These are phyloP conservation scores for Achroia grisella DNA, from an alignment of 1,140 invertebrate genomes.

Conservation along the genomic window DNA sequence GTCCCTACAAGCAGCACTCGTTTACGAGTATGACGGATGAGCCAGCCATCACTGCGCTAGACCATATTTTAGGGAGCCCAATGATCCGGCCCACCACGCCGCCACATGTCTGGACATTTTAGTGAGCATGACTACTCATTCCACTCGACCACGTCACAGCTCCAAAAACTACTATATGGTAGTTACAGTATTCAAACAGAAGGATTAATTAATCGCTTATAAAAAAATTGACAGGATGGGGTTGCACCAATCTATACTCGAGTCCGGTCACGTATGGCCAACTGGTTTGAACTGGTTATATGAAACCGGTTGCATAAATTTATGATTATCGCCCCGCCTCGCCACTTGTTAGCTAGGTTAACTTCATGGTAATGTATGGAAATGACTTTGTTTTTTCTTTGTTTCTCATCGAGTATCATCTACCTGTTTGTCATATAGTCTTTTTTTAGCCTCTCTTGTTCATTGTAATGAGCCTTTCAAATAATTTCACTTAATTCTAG, in stretches of 20 bases:
- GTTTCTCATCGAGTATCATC: constrained; percentile 18
- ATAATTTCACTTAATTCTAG: neutral
- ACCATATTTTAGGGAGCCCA: too few species aligned
- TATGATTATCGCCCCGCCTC: constrained; percentile 24
- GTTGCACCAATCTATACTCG: constrained; percentile 27
- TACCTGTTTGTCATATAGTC: constrained; percentile 8
- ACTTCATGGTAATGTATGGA: constrained; percentile 31
- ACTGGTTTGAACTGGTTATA: constrained; percentile 21
- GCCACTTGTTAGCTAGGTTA: constrained; percentile 26
- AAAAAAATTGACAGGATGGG: constrained; percentile 18
- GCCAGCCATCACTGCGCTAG: too few species aligned
- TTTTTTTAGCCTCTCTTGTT: constrained; percentile 1
- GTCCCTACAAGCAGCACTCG: too few species aligned
- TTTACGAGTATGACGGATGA: too few species aligned
- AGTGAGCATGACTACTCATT: too few species aligned
- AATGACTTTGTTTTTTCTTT: constrained; percentile 20
- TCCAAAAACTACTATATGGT: too few species aligned
- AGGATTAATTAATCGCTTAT: constrained; percentile 13
- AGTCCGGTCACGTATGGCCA: constrained; percentile 17
- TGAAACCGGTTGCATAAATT: constrained; percentile 22
- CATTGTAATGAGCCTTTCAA: neutral
- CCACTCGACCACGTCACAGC: too few species aligned
- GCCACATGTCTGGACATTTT: too few species aligned
- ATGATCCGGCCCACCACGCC: too few species aligned
- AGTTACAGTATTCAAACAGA: too few species aligned